phyloP scores from a whole-genome alignment of 2,888 invertebrate species.

The Drosophila anomelani region DNA sequence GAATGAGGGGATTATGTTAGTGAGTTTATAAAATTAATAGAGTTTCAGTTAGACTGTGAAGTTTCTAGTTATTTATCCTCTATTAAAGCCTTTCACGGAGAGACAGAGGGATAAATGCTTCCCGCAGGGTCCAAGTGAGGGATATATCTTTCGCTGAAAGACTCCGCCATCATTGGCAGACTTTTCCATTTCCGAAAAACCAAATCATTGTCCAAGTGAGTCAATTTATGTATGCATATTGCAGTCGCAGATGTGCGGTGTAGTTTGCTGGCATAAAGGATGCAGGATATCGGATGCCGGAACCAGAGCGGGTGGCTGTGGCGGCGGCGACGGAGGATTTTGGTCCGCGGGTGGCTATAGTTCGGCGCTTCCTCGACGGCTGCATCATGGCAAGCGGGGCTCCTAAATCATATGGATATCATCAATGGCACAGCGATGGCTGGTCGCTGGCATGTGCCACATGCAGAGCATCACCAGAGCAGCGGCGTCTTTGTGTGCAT shows the following conservation, averaged over 20 bases:
- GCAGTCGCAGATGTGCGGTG: constrained; percentile 20
- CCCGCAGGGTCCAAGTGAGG: too few relatives aligned
- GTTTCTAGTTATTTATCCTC: not conserved
- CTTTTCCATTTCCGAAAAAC: constrained; percentile 28
- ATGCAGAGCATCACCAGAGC: constrained; percentile 28
- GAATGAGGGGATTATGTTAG: not conserved
- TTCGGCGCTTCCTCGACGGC: constrained; percentile 23
- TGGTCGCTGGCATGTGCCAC: constrained; percentile 44
- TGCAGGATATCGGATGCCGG: constrained; percentile 21
- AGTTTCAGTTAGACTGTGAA: too few relatives aligned
- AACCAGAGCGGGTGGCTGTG: not conserved
- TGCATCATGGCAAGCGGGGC: constrained; percentile 31
- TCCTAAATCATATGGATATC: constrained; percentile 50
- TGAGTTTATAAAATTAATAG: not conserved
- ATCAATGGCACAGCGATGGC: constrained; percentile 53
- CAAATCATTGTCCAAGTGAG: constrained; percentile 38
- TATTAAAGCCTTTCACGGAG: not conserved
- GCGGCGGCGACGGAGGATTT: not conserved
- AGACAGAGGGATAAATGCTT: too few relatives aligned
- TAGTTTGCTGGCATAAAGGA: constrained; percentile 15
- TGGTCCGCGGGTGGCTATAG: constrained; percentile 16
- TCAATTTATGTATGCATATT: constrained; percentile 33
- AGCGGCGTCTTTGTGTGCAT: constrained; percentile 37
- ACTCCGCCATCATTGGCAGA: constrained; percentile 4
- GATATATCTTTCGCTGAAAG: not conserved